Evolutionary conservation across 2,797 vertebrate genomes (phyloP).

Genomic region (Chelonia mydas): DNA sequence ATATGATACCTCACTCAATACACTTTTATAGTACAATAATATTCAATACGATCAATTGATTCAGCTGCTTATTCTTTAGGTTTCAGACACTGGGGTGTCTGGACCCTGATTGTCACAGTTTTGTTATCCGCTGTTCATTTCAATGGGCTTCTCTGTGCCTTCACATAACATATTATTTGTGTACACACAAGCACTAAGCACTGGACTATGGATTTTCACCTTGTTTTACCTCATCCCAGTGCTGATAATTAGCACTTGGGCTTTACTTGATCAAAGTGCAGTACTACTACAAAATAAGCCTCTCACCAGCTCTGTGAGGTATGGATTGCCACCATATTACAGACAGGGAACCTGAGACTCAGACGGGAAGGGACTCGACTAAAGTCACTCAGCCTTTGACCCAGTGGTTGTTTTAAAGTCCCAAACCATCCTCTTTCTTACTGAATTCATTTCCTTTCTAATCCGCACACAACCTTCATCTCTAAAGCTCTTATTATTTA

Average conservation of each 20-base stretch:
- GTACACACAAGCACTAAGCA: accelerated
- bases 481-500: background rate
- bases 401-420: background rate
- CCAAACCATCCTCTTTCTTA: background rate
- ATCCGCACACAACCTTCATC: accelerated
- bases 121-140: background rate
- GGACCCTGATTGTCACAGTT: background rate
- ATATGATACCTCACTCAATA: background rate
- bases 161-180: background rate
- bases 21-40: background rate
- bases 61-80: background rate
- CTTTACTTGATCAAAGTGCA: background rate
- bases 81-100: background rate
- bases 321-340: background rate
- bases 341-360: background rate
- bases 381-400: background rate
- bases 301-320: accelerated
- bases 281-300: background rate
- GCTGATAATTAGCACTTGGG: background rate
- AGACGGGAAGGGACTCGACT: background rate
- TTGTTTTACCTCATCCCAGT: background rate
- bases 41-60: background rate
- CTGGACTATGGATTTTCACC: background rate
- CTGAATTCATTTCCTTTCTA: background rate
- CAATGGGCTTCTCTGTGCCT: background rate